Percentiles rank a stretch among this genome's conserved stretches.
Conservation (phyloP, 2,888 invertebrate genomes). For the Cryptus viduatorius region DNA sequence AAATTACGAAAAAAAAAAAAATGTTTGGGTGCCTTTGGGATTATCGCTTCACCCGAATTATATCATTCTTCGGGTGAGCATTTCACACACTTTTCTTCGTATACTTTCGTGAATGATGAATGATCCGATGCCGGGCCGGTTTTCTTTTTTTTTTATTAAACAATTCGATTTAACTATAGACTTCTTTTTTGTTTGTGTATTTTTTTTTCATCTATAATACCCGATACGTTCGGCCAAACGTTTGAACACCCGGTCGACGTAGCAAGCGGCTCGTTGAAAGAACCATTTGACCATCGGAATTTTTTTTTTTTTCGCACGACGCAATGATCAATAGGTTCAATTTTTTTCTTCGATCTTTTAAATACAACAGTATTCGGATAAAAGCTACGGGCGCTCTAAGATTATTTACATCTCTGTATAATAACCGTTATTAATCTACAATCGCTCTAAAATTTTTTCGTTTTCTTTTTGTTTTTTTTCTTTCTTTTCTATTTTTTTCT, state of each 20-base stretch:
- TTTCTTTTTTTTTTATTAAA: conserved; percentile 72
- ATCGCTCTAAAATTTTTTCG: conserved; percentile 72
- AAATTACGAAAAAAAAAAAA: conserved; percentile 53
- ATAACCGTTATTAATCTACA: conserved; percentile 79
- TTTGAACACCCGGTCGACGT: conserved; percentile 48
- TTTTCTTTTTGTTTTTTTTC: conserved; percentile 68
- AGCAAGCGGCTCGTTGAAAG: conserved; percentile 30
- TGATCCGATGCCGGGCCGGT: conserved; percentile 77
- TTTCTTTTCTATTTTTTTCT: not conserved
- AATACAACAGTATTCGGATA: conserved; percentile 73
- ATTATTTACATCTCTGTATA: conserved; percentile 83
- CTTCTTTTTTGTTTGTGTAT: conserved; percentile 71
- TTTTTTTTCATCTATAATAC: conserved; percentile 29
- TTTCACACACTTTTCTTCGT: conserved; percentile 75
- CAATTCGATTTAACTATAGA: conserved; percentile 77
- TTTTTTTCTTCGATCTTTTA: conserved; percentile 53
- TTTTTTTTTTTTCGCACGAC: conserved; percentile 1
- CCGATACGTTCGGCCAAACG: conserved; percentile 58
- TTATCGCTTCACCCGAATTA: conserved; percentile 56
- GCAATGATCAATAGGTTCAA: not conserved
- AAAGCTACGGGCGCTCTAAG: conserved; percentile 79
- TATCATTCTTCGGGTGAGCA: conserved; percentile 61
- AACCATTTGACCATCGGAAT: conserved; percentile 40
- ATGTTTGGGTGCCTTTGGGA: conserved; percentile 60
- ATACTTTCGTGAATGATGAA: conserved; percentile 82